Evolutionary conservation across 1,140 invertebrate species (phyloP), one percentile per base, ranked within the genome.

Genomic region (Cydia strobilella): DNA sequence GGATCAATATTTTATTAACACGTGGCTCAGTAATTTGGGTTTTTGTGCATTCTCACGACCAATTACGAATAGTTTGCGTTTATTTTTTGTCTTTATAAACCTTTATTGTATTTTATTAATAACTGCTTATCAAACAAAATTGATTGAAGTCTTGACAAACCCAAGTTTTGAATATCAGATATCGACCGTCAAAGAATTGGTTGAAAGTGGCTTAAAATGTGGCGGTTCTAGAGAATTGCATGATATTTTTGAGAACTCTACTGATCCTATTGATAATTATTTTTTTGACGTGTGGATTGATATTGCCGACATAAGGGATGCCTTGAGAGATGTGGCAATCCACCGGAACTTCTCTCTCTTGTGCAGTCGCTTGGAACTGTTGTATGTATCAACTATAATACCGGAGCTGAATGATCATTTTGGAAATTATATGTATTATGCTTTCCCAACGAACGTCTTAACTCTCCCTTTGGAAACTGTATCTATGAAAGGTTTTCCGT

Each of bases 391-490:
- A 0, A 74, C 87, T 0, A 88, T 87, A 62, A 79, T 93, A 31
- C 76, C 80, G 3, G 86, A 88, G 39, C 87, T 94, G 1, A 89
- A 84, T 72, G 81, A 86, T 13, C 63, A 74, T 42, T 83, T 81
- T 12, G 93, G 90, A 31, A 78, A 81, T 20, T 78, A 82, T 35
- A 86, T 80, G 9, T 93, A 93, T 63, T 89, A 91, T 74, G 81
- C 89, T 0, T 94, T 89, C 76, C 82, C 86, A 2, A 15, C 78
- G 0, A 89, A 93, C 75, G 86, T 94, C 6, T 94, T 94, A 69
- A 86, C 88, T 7, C 93, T 94, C 13, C 91, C 94, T n/a, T 71
- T 94, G 69, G 94, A 94, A 81, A 91, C 94, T 82, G 86, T 94
- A 35, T 87, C 90, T 76, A 85, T 92, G 74, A 89, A 86, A 71